phyloP scores from a whole-genome alignment of 2,888 invertebrate genomes.

The Globia sparganii region DNA sequence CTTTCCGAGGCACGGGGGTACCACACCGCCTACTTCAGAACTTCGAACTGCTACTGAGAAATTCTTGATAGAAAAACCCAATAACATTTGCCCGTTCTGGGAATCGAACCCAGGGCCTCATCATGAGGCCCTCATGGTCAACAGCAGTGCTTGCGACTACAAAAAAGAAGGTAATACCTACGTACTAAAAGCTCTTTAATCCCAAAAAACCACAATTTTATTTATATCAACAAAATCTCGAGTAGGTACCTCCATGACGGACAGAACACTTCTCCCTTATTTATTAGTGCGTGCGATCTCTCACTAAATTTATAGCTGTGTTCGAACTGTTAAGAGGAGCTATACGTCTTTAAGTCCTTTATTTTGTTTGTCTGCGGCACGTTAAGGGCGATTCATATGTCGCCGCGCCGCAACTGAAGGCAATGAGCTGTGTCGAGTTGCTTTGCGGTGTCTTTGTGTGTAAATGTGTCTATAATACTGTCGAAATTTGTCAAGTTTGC shows the following conservation, averaged over 20 bases:
- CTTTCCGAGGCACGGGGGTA: no score
- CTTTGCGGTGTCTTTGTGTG: conserved; percentile 37
- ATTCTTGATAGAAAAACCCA: no score
- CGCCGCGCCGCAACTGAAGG: neutral
- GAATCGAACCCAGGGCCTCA: no score
- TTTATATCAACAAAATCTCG: conserved; percentile 20
- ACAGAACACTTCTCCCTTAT: conserved; percentile 39
- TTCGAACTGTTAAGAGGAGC: conserved; percentile 29
- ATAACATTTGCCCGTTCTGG: no score
- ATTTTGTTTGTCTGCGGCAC: conserved; percentile 30
- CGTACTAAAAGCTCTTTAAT: no score
- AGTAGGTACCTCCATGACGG: conserved; percentile 13
- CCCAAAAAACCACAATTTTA: no score
- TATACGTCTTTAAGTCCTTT: conserved; percentile 47
- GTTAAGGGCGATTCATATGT: conserved; percentile 56
- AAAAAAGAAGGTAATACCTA: no score
- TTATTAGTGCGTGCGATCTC: conserved; percentile 42
- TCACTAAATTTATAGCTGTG: conserved; percentile 46
- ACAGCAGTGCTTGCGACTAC: no score
- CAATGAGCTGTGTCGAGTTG: neutral
- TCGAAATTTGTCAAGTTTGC: conserved; percentile 45
- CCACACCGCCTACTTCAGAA: no score
- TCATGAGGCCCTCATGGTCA: no score
- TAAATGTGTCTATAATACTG: conserved; percentile 35
- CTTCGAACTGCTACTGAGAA: no score